Evolutionary conservation across 1,140 invertebrate species (phyloP).

Genomic region (Ditylenchus dipsaci): DNA sequence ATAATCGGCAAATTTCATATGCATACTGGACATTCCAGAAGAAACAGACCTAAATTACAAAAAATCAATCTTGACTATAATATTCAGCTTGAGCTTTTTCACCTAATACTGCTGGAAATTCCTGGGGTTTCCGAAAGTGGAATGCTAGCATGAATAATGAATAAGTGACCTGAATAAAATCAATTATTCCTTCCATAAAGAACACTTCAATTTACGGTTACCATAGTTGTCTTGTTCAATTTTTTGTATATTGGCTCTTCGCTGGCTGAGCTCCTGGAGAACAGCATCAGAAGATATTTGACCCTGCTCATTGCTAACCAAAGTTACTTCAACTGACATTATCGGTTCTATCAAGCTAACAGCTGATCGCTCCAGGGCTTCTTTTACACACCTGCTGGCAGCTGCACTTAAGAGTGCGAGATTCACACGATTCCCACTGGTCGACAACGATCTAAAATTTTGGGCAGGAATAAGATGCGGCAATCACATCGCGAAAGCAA

Average conservation of each 20-base stretch:
- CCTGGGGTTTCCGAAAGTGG: constrained; percentile 23
- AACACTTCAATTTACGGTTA: background rate
- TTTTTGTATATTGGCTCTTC: constrained; percentile 12
- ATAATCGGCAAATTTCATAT: constrained; percentile 17
- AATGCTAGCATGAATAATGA: constrained; percentile 16
- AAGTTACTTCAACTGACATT: constrained; percentile 17
- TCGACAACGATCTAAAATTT: constrained; percentile 18
- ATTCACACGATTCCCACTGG: constrained; percentile 1
- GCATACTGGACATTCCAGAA: constrained; percentile 17
- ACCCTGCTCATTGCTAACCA: constrained; percentile 6
- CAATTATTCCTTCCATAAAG: background rate
- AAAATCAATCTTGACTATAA: too few species aligned
- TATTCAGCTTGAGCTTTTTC: too few species aligned
- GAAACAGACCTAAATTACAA: constrained; percentile 14
- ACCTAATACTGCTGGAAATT: constrained; percentile 7
- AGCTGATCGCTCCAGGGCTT: constrained; percentile 14
- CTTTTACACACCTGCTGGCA: constrained; percentile 19
- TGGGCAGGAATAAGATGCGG: too few species aligned
- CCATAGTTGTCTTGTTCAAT: background rate
- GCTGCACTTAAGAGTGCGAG: constrained; percentile 20
- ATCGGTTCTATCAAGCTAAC: constrained; percentile 14
- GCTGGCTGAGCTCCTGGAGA: constrained; percentile 9
- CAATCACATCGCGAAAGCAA: background rate
- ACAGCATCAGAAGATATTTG: constrained; percentile 1
- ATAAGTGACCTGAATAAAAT: constrained; percentile 4